Evolutionary conservation across 1,140 invertebrate genomes (phyloP), one percentile per base, ranked within the genome.

Genomic region (Heliconius nattereri): DNA sequence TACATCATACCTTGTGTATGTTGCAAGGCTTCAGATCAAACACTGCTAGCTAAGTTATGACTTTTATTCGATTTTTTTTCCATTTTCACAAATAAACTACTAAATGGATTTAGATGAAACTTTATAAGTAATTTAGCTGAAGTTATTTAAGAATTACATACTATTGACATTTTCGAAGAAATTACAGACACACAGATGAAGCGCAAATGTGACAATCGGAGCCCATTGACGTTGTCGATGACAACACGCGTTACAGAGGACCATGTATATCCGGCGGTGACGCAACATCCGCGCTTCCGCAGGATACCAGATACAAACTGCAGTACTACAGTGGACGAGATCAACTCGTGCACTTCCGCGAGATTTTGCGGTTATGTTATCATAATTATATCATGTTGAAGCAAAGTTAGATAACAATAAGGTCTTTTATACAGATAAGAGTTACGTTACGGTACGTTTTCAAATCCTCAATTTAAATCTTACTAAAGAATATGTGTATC

Each of bases 201-300:
- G 19, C 35, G 71, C 19, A 72, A 37, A 37, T 35, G 35, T 20
- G 13, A 70, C 20, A 72, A 77, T 45, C 45, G 29, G 76, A 72
- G 76, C 16, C 77, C 79, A 77, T 76, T 85, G 83, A 81, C 86
- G 86, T 78, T 76, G 72, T 78, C 78, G 83, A 83, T 90, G 91
- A 92, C 90, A 90, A 84, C 86, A 88, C 79, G 84, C 86, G 83
- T 91, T 91, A 94, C 91, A 91, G 90, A 92, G 90, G 90, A 86
- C 85, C 89, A 89, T 57, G n/a, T 57, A 57, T 91, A 90, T 94
- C 92, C 92, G 91, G 85, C 83, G 87, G 78, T 94, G 92, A 94
- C 91, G 91, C 87, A 91, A 94, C 89, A 87, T 92, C 91, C 91
- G 87, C 85, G 84, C 86, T 92, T 92, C 90, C 90, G 87, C 88